Percentiles rank a stretch among this genome's conserved stretches.
Evolutionary conservation across 2,797 vertebrate species (phyloP).

Genomic region (Sebastolobus alascanus): DNA sequence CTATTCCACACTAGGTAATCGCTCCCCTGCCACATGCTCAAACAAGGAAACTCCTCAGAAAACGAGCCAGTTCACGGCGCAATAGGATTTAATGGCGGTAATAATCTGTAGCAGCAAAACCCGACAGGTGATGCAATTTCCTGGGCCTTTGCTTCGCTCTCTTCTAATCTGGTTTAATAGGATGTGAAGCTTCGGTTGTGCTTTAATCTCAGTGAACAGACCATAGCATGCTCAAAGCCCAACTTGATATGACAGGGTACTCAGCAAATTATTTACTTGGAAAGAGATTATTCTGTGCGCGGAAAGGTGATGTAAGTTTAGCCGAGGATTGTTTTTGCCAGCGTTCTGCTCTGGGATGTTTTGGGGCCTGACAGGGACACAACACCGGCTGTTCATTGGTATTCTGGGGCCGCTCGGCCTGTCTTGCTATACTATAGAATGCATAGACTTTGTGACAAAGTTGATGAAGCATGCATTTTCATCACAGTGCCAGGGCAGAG

Average conservation of each 20-base stretch:
- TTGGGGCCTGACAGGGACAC: conserved; percentile 53
- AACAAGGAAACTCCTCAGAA: conserved; percentile 36
- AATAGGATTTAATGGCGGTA: conserved; percentile 56
- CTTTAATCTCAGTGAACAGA: conserved; percentile 60
- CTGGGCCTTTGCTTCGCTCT: conserved; percentile 36
- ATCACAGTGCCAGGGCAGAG: conserved; percentile 48
- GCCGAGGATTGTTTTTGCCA: conserved; percentile 45
- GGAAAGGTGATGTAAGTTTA: conserved; percentile 58
- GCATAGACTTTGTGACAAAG: conserved; percentile 79
- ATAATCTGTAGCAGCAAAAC: conserved; percentile 50
- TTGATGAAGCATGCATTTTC: conserved; percentile 78
- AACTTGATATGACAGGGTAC: conserved; percentile 50
- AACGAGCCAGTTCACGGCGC: conserved; percentile 39
- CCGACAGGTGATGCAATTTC: conserved; percentile 70
- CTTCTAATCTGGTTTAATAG: conserved; percentile 66
- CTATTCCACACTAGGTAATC: conserved; percentile 20
- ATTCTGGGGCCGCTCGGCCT: conserved; percentile 46
- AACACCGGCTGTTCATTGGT: conserved; percentile 52
- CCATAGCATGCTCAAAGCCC: conserved; percentile 23
- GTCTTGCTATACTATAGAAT: conserved; percentile 68
- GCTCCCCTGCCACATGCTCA: conserved; percentile 18
- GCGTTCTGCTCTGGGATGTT: conserved; percentile 40
- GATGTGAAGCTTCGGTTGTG: conserved; percentile 47
- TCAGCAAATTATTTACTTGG: conserved; percentile 62
- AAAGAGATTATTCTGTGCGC: conserved; percentile 51